These are phyloP conservation scores for Auanema freiburgensis DNA, from an alignment of 2,888 invertebrate species.

Conservation along the genomic window DNA sequence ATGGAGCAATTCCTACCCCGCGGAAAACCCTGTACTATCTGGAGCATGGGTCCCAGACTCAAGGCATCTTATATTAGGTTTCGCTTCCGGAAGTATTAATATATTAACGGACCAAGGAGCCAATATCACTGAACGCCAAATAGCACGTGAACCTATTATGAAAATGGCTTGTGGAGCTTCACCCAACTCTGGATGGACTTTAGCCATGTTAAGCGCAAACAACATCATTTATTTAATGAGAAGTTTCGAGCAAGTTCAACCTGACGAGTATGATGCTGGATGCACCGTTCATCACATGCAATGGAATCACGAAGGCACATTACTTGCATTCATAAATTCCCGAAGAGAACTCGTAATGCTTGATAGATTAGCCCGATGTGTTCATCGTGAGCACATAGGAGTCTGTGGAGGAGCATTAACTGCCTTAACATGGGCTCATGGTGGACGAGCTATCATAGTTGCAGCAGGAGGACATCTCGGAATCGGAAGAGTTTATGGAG, in stretches of 20 bases:
- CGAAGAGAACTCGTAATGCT: conserved; percentile 39
- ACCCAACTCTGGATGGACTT: conserved; percentile 49
- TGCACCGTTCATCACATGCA: conserved; percentile 45
- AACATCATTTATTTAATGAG: conserved; percentile 37
- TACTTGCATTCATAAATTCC: conserved; percentile 52
- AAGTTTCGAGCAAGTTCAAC: conserved; percentile 34
- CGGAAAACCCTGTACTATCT: conserved; percentile 80
- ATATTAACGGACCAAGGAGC: conserved; percentile 54
- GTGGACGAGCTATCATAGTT: conserved; percentile 85
- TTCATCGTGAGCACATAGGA: conserved; percentile 33
- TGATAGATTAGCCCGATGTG: conserved; percentile 24
- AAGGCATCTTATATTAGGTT: conserved; percentile 72
- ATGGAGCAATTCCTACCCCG: conserved; percentile 89
- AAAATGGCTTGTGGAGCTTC: conserved; percentile 50
- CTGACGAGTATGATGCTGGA: conserved; percentile 22
- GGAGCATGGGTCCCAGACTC: conserved; percentile 98
- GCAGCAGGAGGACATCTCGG: conserved; percentile 80
- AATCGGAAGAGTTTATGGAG: conserved; percentile 69
- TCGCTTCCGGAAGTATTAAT: conserved; percentile 52
- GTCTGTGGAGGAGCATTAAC: conserved; percentile 69
- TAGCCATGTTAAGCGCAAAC: conserved; percentile 38
- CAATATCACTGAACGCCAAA: conserved; percentile 51
- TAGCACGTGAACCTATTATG: conserved; percentile 38
- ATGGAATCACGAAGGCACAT: conserved; percentile 54
- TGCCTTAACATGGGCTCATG: conserved; percentile 96